Base-by-base conservation (phyloP, 2,888 invertebrate species). In the Ptychoptera contaminata region DNA sequence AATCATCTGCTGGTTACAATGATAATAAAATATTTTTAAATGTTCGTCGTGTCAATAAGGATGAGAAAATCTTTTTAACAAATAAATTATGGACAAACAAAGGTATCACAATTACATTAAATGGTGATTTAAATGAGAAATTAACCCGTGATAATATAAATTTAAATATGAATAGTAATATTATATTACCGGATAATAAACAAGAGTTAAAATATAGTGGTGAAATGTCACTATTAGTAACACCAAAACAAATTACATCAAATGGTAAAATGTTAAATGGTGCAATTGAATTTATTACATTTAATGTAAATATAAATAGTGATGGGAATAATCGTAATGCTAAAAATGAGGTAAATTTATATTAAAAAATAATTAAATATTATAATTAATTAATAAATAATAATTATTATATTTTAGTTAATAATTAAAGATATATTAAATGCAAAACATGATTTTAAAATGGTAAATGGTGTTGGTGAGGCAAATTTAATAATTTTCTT, bases 391-490 rank as follows among this genome's bases (percentile, higher is more conserved):
- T n/a, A n/a, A n/a, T n/a, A n/a, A n/a, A n/a, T n/a, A n/a, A n/a
- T n/a, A n/a, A n/a, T n/a, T n/a, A n/a, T n/a, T n/a, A n/a, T n/a
- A n/a, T n/a, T n/a, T 35, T 34, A 42, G 7, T 35, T 82, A 1
- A 54, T 64, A 8, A 52, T 84, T 1, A 79, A 76, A 52, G 74
- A 78, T 49, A 56, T 74, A 1, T 51, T 85, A 31, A 62, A 65
- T 0, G 74, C 76, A 1, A 75, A 73, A 32, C 82, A 79, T 5
- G 70, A 72, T 50, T 55, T 71, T 6, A 72, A 71, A 10, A 72
- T 72, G 16, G 73, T 68, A 37, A 76, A 74, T 46, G 79, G 79
- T 16, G 76, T 73, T 48, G 82, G 82, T 38, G 77, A 71, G 34
- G 74, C 73, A 0, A 53, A 52, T 5, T 54, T 57, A 0, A 46